These are phyloP conservation scores for Heliconius charithonia DNA, from an alignment of 2,888 invertebrate genomes.

Conservation along the genomic window DNA sequence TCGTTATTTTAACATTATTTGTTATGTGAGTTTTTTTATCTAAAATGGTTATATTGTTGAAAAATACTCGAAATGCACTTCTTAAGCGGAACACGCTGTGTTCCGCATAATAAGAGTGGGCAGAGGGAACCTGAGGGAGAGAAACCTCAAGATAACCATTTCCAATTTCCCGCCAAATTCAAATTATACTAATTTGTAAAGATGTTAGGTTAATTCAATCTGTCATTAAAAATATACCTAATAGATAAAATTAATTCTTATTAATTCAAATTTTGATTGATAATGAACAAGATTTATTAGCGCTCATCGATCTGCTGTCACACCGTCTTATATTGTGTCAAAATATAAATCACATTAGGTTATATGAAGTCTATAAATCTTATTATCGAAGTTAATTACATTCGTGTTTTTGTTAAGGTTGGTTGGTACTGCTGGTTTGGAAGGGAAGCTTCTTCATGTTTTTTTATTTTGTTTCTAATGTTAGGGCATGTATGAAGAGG, in stretches of 20 bases:
- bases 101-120: no score
- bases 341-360: slow-evolving; percentile 24
- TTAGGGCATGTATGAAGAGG: no score
- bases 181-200: no score
- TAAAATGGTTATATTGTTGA: no score
- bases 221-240: neutral
- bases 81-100: no score
- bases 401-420: slow-evolving; percentile 1
- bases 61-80: no score
- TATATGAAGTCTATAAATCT: slow-evolving; percentile 16
- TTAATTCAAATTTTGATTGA: slow-evolving; percentile 20
- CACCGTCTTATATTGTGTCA: slow-evolving; percentile 18
- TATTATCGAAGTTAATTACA: slow-evolving; percentile 19
- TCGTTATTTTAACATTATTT: neutral
- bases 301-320: slow-evolving; percentile 13
- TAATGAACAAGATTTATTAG: slow-evolving; percentile 33
- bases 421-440: neutral
- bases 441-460: neutral
- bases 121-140: no score
- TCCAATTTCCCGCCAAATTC: no score
- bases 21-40: no score
- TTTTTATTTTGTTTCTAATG: neutral
- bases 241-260: slow-evolving; percentile 2
- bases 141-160: no score
- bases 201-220: neutral